Base-by-base conservation (phyloP, 92 coral and sea anemone genomes). In the Blastomussa wellsi region DNA sequence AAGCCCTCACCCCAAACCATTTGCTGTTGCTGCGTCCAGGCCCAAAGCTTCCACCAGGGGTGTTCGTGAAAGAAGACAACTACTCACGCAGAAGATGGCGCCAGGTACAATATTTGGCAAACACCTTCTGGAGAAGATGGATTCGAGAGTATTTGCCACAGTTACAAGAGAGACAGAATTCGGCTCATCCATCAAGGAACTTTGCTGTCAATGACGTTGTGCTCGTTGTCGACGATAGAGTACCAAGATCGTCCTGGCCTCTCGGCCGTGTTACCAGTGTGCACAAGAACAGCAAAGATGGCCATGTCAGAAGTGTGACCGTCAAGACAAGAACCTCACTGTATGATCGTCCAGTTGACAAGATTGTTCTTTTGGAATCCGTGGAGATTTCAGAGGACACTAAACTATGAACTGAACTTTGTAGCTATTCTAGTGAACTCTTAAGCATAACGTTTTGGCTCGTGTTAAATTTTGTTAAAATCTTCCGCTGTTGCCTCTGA, bases 301-400 rank as follows among this genome's bases (percentile, higher is more conserved):
- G 36, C 13, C 72, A 19, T 66, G 72, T 60, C 4, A 66, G 72
- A 29, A 66, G 72, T 66, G 39, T 66, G 4, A n/a, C 35, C 7
- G 67, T 60, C 26, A 60, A 20, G 28, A 60, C 67, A 24, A 60
- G 67, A 24, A 60, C 67, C 67, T 28, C 72, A 7, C 33, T 28
- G 72, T 26, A 29, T 4, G 72, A 66, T 26, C 72, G 72, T 29
- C 72, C 72, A 15, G 35, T 66, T 12, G 72, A 66, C 24, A 66
- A 66, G 72, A 66, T 66, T 66, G 72, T 66, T 29, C 39, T 66
- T 12, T 28, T 26, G 37, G 72, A 66, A 28, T 66, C 72, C 29
- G 72, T 66, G 72, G 72, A 66, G 72, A 66, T 66, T 38, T 26
- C 37, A 31, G 72, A 31, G 72, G 37, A 29, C 72, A 65, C 71